These are phyloP conservation scores for Myiotriccus ornatus DNA, from an alignment of 2,797 vertebrate species.

Conservation along the genomic window DNA sequence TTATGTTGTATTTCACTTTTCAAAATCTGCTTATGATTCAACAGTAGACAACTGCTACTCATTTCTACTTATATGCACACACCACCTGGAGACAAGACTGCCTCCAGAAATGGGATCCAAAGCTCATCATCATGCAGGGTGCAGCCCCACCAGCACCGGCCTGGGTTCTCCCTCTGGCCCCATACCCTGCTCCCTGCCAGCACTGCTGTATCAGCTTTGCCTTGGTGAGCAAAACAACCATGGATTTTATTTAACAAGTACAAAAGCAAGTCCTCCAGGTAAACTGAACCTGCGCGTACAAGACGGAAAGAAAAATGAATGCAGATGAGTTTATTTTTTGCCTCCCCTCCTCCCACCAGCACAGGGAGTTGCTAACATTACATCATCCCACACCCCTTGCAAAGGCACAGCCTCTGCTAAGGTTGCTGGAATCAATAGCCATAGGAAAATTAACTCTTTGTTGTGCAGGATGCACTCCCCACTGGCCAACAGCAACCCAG, in stretches of 20 bases:
- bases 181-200: not conserved
- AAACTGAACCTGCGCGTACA: fast-evolving
- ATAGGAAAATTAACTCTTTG: not conserved
- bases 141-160: not conserved
- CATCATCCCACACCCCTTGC: slow-evolving; percentile 30
- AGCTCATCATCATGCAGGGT: not conserved
- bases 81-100: not conserved
- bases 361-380: not conserved
- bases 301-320: not conserved
- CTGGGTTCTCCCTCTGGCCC: not conserved
- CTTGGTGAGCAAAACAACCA: not conserved
- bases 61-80: not conserved
- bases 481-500: fast-evolving
- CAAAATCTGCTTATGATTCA: not conserved
- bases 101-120: not conserved
- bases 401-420: slow-evolving; percentile 33
- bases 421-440: not conserved
- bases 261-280: not conserved
- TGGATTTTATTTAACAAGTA: not conserved
- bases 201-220: not conserved
- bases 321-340: slow-evolving; percentile 37
- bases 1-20: not conserved
- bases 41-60: not conserved
- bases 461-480: not conserved
- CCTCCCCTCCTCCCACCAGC: slow-evolving; percentile 22